Conservation (phyloP, 1,140 invertebrate species). For the Caenorhabditis brenneri region DNA sequence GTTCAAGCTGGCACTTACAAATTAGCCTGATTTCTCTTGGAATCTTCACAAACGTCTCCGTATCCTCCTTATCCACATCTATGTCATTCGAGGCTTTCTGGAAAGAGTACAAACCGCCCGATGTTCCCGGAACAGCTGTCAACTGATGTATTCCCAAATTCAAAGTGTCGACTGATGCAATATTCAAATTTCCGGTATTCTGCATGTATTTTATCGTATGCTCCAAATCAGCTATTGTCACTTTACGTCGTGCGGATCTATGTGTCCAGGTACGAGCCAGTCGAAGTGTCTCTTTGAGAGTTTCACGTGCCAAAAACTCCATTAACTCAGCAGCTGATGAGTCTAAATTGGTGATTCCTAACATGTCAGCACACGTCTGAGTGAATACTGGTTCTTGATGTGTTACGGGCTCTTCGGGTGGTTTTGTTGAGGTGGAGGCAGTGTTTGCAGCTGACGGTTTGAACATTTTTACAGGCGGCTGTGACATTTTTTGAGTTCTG, state of each 20-base stretch:
- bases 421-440: not conserved
- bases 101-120: not conserved
- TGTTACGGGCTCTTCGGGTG: not conserved
- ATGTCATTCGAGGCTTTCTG: not conserved
- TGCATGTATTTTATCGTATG: not conserved
- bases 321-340: not conserved
- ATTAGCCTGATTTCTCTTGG: not conserved
- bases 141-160: not conserved
- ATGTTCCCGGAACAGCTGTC: not conserved
- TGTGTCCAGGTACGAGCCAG: not conserved
- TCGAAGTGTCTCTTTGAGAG: not conserved
- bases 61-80: conserved; percentile 4
- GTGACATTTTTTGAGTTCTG: too few species aligned
- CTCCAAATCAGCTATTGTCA: not conserved
- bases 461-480: too few species aligned
- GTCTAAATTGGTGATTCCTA: conserved; percentile 5
- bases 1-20: not conserved
- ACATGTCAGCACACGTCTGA: not conserved
- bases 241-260: not conserved
- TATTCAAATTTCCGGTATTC: not conserved
- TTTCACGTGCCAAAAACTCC: not conserved
- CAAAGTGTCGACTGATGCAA: not conserved
- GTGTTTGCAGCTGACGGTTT: not conserved
- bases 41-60: conserved; percentile 13
- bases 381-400: not conserved